Conservation (phyloP, 37 sponge, comb jelly and placozoan genomes). For the Halisarca cf. caerulea region DNA sequence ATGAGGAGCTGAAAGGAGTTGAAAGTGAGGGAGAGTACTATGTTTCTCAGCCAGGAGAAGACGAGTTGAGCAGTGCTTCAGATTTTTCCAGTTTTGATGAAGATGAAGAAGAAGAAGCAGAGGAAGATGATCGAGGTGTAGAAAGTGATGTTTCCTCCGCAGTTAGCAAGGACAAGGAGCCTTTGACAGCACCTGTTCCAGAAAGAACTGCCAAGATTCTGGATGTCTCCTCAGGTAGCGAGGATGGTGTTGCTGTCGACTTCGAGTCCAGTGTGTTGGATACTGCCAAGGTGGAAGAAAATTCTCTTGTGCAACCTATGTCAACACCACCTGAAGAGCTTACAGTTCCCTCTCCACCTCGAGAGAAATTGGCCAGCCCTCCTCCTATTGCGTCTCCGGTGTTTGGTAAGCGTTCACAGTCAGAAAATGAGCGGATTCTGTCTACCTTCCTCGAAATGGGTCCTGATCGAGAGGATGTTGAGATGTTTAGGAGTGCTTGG, state of each 20-base stretch:
- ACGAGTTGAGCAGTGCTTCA: not conserved
- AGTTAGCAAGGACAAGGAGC: not conserved
- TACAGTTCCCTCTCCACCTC: too few species aligned
- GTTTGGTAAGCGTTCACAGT: conserved; percentile 42
- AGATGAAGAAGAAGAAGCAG: conserved; percentile 28
- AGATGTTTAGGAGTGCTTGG: conserved; percentile 69
- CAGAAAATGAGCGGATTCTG: conserved; percentile 44
- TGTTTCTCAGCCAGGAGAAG: conserved; percentile 19
- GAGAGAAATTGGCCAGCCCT: not conserved
- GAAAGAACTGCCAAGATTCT: not conserved
- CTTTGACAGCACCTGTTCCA: not conserved
- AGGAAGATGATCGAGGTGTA: not conserved
- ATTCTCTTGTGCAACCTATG: too few species aligned
- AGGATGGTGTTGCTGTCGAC: not conserved
- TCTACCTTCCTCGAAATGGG: conserved; percentile 17
- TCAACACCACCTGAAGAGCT: too few species aligned
- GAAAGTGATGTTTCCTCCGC: not conserved
- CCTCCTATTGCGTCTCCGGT: conserved; percentile 2
- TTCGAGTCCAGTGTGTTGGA: not conserved
- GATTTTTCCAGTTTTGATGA: not conserved
- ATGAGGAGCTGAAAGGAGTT: conserved; percentile 30
- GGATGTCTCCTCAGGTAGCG: not conserved
- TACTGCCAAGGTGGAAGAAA: not conserved
- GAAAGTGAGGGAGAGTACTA: not conserved
- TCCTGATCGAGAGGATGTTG: conserved; percentile 73